Evolutionary conservation across 64 coral and sea anemone species (phyloP), one percentile per base, ranked within the genome.

Genomic region (Platygyra sinensis): DNA sequence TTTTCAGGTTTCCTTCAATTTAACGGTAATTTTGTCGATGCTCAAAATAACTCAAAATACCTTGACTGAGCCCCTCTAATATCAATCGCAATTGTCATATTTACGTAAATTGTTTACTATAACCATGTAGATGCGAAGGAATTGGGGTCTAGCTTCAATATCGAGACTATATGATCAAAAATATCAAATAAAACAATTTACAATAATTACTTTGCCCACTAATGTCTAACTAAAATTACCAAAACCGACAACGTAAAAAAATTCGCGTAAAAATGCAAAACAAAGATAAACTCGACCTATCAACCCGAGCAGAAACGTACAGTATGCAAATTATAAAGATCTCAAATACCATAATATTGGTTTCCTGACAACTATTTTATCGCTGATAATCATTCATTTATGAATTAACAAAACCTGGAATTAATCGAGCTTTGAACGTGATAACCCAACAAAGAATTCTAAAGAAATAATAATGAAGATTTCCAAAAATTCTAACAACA

Each of bases 241-340:
- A 57, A 11, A 57, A 57, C 54, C 11, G 15, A 11, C 54, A 57
- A 2, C 7, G 10, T 16, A 2, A 1, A 9, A 2, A 14, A 57
- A 57, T 52, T 29, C 50, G 16, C 20, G 16, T 36, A 71, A 67
- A 50, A 85, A 65, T 17, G 30, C 12, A 67, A 67, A n/a, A 36
- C 49, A 75, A 38, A 31, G 24, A 36, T 2, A 82, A 33, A 42
- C 8, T 22, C 30, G 19, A 20, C 74, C 32, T 52, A 0, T 67
- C 22, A n/a, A 72, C 42, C 42, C 42, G 17, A 72, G 16, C 30
- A 46, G 5, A 28, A 51, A 12, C 22, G 16, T 71, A 36, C 33
- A 36, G 33, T 36, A 85, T 85, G 81, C 81, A 85, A 85, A 85
- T 85, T 72, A 9, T 24, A 28, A 64, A 67, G 46, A 13, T 71